phyloP scores from a whole-genome alignment of 2,888 invertebrate species.

The Pterostichus madidus region DNA sequence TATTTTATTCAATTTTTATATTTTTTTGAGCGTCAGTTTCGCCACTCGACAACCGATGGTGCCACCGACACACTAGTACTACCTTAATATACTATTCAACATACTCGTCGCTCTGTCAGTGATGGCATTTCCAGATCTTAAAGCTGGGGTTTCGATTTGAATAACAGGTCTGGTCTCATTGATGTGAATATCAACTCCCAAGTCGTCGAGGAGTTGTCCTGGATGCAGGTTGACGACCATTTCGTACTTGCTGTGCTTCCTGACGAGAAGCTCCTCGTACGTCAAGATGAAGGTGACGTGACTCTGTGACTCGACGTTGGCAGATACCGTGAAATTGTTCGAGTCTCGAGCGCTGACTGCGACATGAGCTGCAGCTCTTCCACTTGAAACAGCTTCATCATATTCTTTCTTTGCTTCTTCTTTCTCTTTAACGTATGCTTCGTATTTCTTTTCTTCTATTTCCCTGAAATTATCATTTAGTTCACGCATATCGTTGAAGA shows the following conservation, averaged over 20 bases:
- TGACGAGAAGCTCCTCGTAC: constrained; percentile 82
- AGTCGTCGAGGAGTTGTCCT: constrained; percentile 69
- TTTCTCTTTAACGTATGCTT: constrained; percentile 81
- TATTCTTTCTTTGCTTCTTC: constrained; percentile 80
- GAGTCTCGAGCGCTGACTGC: constrained; percentile 80
- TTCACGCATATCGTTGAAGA: too few relatives aligned
- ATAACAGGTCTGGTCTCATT: constrained; percentile 22
- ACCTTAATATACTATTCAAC: too few relatives aligned
- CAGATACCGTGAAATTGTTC: constrained; percentile 81
- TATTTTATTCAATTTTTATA: too few relatives aligned
- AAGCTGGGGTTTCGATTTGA: constrained; percentile 72
- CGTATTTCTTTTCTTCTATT: constrained; percentile 79
- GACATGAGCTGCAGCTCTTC: constrained; percentile 72
- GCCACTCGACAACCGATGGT: too few relatives aligned
- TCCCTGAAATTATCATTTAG: constrained; percentile 76
- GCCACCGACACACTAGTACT: too few relatives aligned
- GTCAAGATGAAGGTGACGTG: constrained; percentile 82
- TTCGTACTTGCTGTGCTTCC: constrained; percentile 82
- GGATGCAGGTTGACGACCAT: constrained; percentile 83
- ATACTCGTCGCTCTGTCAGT: constrained; percentile 74
- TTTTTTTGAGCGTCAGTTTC: too few relatives aligned
- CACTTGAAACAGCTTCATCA: constrained; percentile 74
- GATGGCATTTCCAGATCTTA: constrained; percentile 83
- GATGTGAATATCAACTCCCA: constrained; percentile 5
- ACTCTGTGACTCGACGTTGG: constrained; percentile 80